Evolutionary conservation across 1,140 invertebrate species (phyloP).

Genomic region (Cotesia vestalis): DNA sequence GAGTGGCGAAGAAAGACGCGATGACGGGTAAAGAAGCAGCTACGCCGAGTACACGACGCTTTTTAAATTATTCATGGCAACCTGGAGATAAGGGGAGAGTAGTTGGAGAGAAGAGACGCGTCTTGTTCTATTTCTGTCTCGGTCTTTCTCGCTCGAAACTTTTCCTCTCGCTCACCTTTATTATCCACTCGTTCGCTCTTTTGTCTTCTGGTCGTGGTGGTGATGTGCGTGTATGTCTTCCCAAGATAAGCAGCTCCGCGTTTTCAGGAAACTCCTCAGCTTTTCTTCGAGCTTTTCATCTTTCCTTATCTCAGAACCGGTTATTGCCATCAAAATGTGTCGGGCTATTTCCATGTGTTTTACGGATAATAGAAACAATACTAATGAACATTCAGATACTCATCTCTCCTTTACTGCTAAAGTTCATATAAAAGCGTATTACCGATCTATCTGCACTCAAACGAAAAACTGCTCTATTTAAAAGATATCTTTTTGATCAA

Average conservation of each 20-base stretch:
- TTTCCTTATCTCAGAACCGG: neutral
- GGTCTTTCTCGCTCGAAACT: neutral
- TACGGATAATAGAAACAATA: too few species aligned
- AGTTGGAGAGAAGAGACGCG: neutral
- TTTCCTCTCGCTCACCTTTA: constrained; percentile 10
- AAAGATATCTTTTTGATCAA: too few species aligned
- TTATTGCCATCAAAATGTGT: constrained; percentile 2
- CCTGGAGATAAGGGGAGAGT: constrained; percentile 22
- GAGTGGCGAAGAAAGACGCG: constrained; percentile 18
- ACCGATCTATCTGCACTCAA: too few species aligned
- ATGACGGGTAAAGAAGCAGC: constrained; percentile 20
- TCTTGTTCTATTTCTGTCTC: neutral
- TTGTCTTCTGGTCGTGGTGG: neutral
- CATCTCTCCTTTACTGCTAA: too few species aligned
- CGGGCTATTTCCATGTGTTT: neutral
- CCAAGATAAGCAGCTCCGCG: constrained; percentile 21
- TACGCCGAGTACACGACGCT: constrained; percentile 17
- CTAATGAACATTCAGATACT: too few species aligned
- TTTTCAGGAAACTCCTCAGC: neutral
- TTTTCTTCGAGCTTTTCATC: constrained; percentile 11
- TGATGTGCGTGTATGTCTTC: constrained; percentile 30
- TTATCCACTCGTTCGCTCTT: neutral
- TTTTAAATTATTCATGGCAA: constrained; percentile 37
- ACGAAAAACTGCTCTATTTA: too few species aligned
- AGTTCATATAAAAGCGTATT: too few species aligned